Base-by-base conservation (phyloP, 2,888 invertebrate species). In the Digitonthophagus gazella region DNA sequence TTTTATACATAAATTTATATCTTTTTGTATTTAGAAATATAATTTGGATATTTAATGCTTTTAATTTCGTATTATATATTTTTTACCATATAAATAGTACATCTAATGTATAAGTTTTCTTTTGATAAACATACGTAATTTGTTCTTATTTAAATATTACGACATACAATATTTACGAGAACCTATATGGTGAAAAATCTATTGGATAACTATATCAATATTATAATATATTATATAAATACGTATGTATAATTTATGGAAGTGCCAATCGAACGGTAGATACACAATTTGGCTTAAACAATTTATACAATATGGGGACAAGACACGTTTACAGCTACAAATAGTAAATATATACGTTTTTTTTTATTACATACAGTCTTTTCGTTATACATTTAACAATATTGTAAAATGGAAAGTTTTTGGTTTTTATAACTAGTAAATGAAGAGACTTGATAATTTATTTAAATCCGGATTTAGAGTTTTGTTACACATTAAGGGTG, bases 321-420 rank as follows among this genome's bases (percentile, higher is more conserved):
- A 44, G 28, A 44, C 28, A 44, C 28, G 11, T 44, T 44, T 44
- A 44, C 28, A 44, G 11, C 28, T 44, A 44, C 3, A 44, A 44
- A 44, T 44, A 44, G 28, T 44, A 44, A 44, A 44, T 44, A 44
- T 44, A 44, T 44, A 44, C 28, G 28, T 44, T 44, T 44, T 44
- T 44, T 44, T 44, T 44, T 8, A 64, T 55, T 56, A 54, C 11
- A 61, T 68, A 68, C 68, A 68, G 65, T 68, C 65, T 68, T 65
- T 58, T 68, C 65, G 55, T 68, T 55, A 58, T 64, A 44, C 55
- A 20, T 15, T 15, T 54, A 61, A 44, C 22, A 11, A 15, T 56
- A 58, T 57, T 15, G 19, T 57, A 28, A 28, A 55, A 67, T 19
- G 67, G 61, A 54, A 67, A 67, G 67, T 44, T 22, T 22, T 44